A percentile compares a stretch with the other conserved stretches of the same genome.
phyloP scores from a whole-genome alignment of 2,888 invertebrate genomes.

The Apantesis nais region DNA sequence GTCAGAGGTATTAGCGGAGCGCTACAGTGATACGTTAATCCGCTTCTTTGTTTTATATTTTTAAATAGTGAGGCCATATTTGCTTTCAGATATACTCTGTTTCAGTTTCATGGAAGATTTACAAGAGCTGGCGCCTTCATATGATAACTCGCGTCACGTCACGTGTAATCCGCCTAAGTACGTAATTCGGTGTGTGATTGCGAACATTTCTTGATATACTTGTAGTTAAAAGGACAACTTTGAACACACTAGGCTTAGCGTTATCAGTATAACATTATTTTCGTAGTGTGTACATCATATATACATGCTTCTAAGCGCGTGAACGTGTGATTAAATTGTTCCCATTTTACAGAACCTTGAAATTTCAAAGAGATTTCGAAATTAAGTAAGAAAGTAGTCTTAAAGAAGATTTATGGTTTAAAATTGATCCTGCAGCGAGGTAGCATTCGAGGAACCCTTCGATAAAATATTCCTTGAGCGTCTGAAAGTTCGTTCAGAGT shows the following conservation, averaged over 20 bases:
- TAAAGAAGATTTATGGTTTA: slow-evolving; percentile 57
- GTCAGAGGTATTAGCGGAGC: slow-evolving; percentile 76
- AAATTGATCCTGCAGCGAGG: slow-evolving; percentile 61
- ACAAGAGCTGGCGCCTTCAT: slow-evolving; percentile 79
- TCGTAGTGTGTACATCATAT: slow-evolving; percentile 53
- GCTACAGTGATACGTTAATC: slow-evolving; percentile 82
- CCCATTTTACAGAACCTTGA: slow-evolving; percentile 52
- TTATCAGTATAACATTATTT: slow-evolving; percentile 74
- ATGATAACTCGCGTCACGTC: slow-evolving; percentile 81
- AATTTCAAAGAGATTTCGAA: slow-evolving; percentile 52
- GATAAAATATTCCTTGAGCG: slow-evolving; percentile 62
- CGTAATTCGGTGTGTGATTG: slow-evolving; percentile 82
- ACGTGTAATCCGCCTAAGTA: slow-evolving; percentile 80
- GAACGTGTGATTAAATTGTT: slow-evolving; percentile 57
- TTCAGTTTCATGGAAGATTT: slow-evolving; percentile 80
- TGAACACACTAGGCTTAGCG: slow-evolving; percentile 77
- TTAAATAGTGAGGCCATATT: slow-evolving; percentile 85
- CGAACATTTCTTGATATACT: slow-evolving; percentile 73
- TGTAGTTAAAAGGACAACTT: slow-evolving; percentile 70
- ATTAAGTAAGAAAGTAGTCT: slow-evolving; percentile 51
- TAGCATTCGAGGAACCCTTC: slow-evolving; percentile 56
- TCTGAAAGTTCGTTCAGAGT: slow-evolving; percentile 72
- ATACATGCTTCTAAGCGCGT: slow-evolving; percentile 62
- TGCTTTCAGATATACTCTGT: slow-evolving; percentile 82
- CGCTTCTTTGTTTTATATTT: slow-evolving; percentile 83